Evolutionary conservation across 2,113 vertebrate species (phyloP), one percentile per base, ranked within the genome.

Genomic region (Eleginops maclovinus): DNA sequence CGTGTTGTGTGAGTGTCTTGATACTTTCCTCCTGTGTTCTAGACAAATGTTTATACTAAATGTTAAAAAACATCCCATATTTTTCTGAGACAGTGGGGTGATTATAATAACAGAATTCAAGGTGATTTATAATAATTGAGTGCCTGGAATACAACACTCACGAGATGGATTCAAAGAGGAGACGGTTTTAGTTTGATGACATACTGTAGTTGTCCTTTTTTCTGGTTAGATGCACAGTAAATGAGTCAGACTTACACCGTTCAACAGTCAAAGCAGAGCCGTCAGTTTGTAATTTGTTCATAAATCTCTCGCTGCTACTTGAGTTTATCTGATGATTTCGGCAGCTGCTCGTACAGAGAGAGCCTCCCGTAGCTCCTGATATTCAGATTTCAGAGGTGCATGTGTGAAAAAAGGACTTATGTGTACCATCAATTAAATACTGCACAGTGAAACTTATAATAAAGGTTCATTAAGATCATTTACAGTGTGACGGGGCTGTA

Each of bases 1-100:
- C 40, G 43, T 84, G 65, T 71, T 67, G 80, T 83, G 71, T 68
- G 67, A 59, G 40, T 53, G 60, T 69, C 56, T 46, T 81, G 60
- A 80, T 73, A 78, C 62, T 54, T 76, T 44, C 22, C 50, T 28
- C 16, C 21, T 2, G n/a, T 81, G 51, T 74, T 61, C 12, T 49
- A 31, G 31, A 31, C 14, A 55, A 70, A 64, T 36, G 22, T 47
- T 82, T 31, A 28, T 83, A 54, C 19, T 54, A 47, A 76, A 69
- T 77, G 12, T n/a, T n/a, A 44, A 64, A 72, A 65, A 13, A 28
- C 50, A 0, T 4, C 12, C 43, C 1, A 11, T 4, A 62, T 43
- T 3, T 67, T 85, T 65, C 40, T 26, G 26, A 72, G 12, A 61
- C 9, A 4, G 59, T 19, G 43, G 43, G 7, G 49, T 77, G 61